Conservation (phyloP, 2,797 vertebrate genomes). For the Hyperoplus lanceolatus region DNA sequence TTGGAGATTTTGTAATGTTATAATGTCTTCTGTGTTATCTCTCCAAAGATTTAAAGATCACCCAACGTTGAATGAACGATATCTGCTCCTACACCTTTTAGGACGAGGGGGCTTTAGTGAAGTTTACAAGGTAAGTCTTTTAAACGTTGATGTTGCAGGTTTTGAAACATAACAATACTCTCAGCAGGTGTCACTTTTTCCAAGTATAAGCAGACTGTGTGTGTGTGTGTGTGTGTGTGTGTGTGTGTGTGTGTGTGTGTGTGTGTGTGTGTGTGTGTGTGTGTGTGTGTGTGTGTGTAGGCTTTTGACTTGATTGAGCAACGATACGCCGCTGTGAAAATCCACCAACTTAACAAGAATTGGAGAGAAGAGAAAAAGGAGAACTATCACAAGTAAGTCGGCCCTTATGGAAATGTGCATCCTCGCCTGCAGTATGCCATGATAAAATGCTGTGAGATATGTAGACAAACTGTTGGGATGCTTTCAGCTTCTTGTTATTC, state of each 20-base stretch:
- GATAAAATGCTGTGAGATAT: conserved; percentile 17
- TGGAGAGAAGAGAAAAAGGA: conserved; percentile 99
- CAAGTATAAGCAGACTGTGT: not conserved
- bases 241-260: not conserved
- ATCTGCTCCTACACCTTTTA: conserved; percentile 96
- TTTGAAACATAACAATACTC: not conserved
- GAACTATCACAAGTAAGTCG: conserved; percentile 97
- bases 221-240: not conserved
- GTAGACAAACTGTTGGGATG: conserved; percentile 2
- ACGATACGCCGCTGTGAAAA: conserved; percentile 98
- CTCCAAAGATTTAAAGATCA: conserved; percentile 96
- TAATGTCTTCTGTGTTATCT: not conserved
- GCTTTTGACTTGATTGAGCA: conserved; percentile 99
- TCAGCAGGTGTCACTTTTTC: not conserved
- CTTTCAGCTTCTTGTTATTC: conserved; percentile 58
- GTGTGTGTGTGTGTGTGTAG: conserved; percentile 73
- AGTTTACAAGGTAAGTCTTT: conserved; percentile 92
- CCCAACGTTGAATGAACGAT: conserved; percentile 96
- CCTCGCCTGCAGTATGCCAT: conserved; percentile 1
- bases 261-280: conserved; percentile 1
- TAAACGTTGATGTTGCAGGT: not conserved
- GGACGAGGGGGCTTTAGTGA: conserved; percentile 99
- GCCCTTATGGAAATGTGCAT: conserved; percentile 10
- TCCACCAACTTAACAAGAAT: conserved; percentile 99
- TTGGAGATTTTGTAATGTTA: conserved; percentile 9